Base-by-base conservation (phyloP, 2,888 invertebrate genomes). In the Apamea monoglypha region DNA sequence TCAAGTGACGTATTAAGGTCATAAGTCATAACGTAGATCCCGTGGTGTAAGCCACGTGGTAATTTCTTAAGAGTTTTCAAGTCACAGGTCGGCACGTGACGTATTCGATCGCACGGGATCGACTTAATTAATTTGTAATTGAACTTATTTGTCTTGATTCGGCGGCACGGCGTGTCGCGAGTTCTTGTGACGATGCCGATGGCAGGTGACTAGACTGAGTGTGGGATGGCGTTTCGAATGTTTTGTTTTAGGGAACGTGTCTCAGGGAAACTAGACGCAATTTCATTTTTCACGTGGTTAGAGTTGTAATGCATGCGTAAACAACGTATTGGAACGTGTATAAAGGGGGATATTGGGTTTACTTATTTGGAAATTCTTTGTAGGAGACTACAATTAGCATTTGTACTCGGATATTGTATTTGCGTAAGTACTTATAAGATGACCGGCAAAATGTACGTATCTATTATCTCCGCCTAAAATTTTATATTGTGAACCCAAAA, bases 81-180 rank as follows among this genome's bases (percentile, higher is more conserved):
- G 59, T 73, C 64, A 67, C 59, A 61, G 69, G 6, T 53, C 29
- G 47, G 61, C 85, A 85, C 86, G 85, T 85, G 88, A 83, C 78
- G 81, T 70, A n/a, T 44, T 64, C 71, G 78, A 53, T 69, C 61
- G 36, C 82, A 66, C 82, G 74, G 71, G 78, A 63, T 68, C 76
- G 78, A 71, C 21, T 85, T 89, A 87, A 90, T 90, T 90, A 87
- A 87, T 80, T 89, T 80, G 21, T 86, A 82, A 90, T 89, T 88
- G 89, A 81, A 85, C 50, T 86, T 88, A 71, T 76, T 81, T 82
- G 86, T 81, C 73, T 88, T 80, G 70, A 75, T 56, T 75, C 66
- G 8, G 53, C 4, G 56, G 56, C 56, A 25, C 21, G 16, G 69
- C n/a, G 44, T 50, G 69, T 69, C 32, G 50, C 68, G 47, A 12